These are phyloP conservation scores for Urophycis tenuis DNA, from an alignment of 2,797 vertebrate genomes.

Conservation along the genomic window DNA sequence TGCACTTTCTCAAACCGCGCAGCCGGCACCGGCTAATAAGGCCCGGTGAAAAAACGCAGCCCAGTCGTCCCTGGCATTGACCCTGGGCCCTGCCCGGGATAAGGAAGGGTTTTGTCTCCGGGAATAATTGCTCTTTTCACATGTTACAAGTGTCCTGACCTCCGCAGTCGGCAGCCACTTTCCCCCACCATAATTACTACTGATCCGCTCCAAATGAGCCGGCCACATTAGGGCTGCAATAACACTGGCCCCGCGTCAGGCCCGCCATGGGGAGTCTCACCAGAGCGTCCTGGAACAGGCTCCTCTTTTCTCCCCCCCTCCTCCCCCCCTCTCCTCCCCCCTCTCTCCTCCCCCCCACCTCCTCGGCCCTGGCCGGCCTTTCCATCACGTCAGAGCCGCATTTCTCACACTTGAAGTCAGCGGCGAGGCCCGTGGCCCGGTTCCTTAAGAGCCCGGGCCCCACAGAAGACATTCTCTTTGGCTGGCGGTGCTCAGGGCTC, in stretches of 20 bases:
- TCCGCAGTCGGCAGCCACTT: constrained; percentile 72
- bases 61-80: constrained; percentile 68
- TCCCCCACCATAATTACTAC: constrained; percentile 75
- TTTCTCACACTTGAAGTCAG: constrained; percentile 75
- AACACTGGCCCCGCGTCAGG: constrained; percentile 72
- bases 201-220: constrained; percentile 78
- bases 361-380: constrained; percentile 63
- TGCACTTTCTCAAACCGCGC: constrained; percentile 74
- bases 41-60: constrained; percentile 71
- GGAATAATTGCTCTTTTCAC: constrained; percentile 85
- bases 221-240: constrained; percentile 73
- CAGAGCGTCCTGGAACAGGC: constrained; percentile 71
- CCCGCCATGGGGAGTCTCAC: constrained; percentile 68
- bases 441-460: constrained; percentile 47
- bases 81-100: constrained; percentile 71
- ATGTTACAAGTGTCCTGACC: constrained; percentile 82
- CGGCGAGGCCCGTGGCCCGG: constrained; percentile 60
- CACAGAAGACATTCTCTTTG: constrained; percentile 67
- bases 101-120: constrained; percentile 77
- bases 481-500: constrained; percentile 63
- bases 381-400: constrained; percentile 74
- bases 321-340: constrained; percentile 67
- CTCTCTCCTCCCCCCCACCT: constrained; percentile 68
- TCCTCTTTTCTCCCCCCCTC: constrained; percentile 68
- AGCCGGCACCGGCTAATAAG: constrained; percentile 73